Base-by-base conservation (phyloP, 2,113 vertebrate genomes). In the Cariama cristata region DNA sequence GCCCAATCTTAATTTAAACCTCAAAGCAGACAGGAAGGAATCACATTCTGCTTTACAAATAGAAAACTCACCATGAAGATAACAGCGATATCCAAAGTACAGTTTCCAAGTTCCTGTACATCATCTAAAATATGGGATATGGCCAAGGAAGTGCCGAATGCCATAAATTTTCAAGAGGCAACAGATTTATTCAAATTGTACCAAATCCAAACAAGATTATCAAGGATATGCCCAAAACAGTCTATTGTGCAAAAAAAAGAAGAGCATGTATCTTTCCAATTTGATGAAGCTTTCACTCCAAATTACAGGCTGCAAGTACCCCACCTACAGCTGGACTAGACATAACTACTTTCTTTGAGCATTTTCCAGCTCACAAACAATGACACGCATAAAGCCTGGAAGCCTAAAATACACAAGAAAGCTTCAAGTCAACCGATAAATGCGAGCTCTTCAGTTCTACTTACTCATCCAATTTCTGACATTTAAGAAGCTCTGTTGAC, bases 381-480 rank as follows among this genome's bases (percentile, higher is more conserved):
- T 4, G 81, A 60, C 24, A 21, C 2, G 4, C 40, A 5, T 9
- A 32, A 80, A 63, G 35, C 40, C 40, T 4, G 9, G 15, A n/a
- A 94, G 79, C 45, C 45, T 9, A 30, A 77, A 87, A 60, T 17
- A 18, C 58, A 16, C 53, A 40, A 21, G 76, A 38, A 55, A 80
- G 64, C 42, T 42, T 19, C 22, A 42, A 56, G 44, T 33, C 30
- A 14, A 75, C 28, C 24, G 20, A 14, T 5, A 5, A 12, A 80
- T 6, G 14, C 17, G 56, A 79, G 42, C 52, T 59, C 50, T 23
- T 52, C 2, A 3, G 53, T 85, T 27, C 68, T 52, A 99, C 99
- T 97, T 98, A 99, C 99, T 99, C 99, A 99, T 99, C 99, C 99
- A 99, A 97, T 99, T 99, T 55, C 99, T 98, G 98, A 99, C 99